Evolutionary conservation across 2,113 vertebrate species (phyloP).

Genomic region (Periophthalmodon schlosseri): DNA sequence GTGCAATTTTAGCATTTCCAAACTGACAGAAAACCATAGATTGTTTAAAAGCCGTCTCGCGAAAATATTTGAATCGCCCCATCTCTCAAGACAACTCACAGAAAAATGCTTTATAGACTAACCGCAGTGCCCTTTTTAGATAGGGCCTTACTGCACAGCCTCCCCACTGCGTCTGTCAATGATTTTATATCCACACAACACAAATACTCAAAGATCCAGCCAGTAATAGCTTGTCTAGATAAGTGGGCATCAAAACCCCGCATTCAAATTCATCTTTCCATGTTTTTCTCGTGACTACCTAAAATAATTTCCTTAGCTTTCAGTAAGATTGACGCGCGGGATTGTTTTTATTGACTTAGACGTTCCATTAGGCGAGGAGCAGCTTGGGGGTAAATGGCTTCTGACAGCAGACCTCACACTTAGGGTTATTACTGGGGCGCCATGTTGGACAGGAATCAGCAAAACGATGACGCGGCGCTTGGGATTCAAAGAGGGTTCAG

Average conservation of each 20-base stretch:
- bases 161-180: conserved; percentile 41
- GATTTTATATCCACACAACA: conserved; percentile 35
- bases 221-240: conserved; percentile 46
- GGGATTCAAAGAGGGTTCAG: conserved; percentile 37
- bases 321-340: conserved; percentile 68
- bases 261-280: conserved; percentile 45
- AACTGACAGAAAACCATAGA: neutral
- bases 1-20: neutral
- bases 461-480: conserved; percentile 52
- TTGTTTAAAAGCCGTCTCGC: neutral
- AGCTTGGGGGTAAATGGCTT: conserved; percentile 71
- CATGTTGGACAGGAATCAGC: conserved; percentile 48
- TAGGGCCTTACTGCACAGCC: neutral
- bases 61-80: neutral
- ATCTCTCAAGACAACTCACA: conserved; percentile 43
- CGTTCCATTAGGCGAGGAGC: conserved; percentile 75
- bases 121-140: conserved; percentile 7
- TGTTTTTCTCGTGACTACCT: conserved; percentile 66
- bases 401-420: conserved; percentile 75
- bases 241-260: conserved; percentile 60
- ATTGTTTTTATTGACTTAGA: conserved; percentile 80
- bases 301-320: conserved; percentile 76
- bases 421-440: conserved; percentile 71
- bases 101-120: conserved; percentile 1
- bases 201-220: conserved; percentile 28